Evolutionary conservation across 1,140 invertebrate genomes (phyloP), one percentile per base, ranked within the genome.

Genomic region (Achroia grisella): DNA sequence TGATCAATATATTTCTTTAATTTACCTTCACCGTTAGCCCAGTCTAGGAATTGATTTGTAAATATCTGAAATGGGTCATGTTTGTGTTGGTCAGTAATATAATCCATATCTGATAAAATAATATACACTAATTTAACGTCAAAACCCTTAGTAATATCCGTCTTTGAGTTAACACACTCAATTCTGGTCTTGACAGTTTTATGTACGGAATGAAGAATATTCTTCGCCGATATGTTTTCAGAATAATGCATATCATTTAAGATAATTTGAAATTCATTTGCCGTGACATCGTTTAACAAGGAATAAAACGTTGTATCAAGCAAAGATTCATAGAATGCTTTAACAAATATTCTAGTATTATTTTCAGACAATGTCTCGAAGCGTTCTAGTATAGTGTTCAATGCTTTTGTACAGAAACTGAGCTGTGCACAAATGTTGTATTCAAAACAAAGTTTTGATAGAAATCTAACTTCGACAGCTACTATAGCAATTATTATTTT

Each of bases 101-200:
- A 58, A 48, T 81, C 77, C 49, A 81, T 48, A 37, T 81, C 77
- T 10, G 77, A 81, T 9, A 81, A 42, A 44, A 81, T 75, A 1
- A 45, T 54, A 33, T 75, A 58, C 4, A 78, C 39, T 30, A 81
- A 42, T 33, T 66, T 34, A 3, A 58, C 52, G 10, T 81, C 71
- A 14, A 57, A 61, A 2, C 50, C 55, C 10, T 52, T 46, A 10
- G 42, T 51, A 3, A 45, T 42, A 15, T 52, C 44, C 14, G 30
- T 48, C 32, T 62, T 62, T 1, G 1, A 39, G 33, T 56, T 39
- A 14, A 67, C 31, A 2, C 45, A 44, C 10, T 63, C 47, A 4
- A 71, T 1, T 39, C 74, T 61, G 10, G 34, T 45, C 35, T 57
- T 49, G 10, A 75, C 53, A 31, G 61, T 47, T 37, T 65, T 63